These are phyloP conservation scores for Habropoda laboriosa DNA, from an alignment of 1,140 invertebrate genomes.

Conservation along the genomic window DNA sequence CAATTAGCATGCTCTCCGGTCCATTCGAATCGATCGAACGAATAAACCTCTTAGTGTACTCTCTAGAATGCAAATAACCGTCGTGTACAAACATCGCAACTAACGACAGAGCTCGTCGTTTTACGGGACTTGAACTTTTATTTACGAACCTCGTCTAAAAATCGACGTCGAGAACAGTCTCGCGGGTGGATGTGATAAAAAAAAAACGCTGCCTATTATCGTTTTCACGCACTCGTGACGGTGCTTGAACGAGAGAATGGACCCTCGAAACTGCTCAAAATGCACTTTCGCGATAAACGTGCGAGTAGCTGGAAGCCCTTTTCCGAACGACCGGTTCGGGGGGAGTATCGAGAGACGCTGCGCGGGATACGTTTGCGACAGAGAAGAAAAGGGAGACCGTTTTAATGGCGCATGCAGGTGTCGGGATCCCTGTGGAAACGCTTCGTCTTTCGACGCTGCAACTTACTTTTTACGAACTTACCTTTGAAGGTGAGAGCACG, in stretches of 20 bases:
- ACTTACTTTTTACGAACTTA: no score
- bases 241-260: neutral
- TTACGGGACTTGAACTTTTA: neutral
- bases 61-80: neutral
- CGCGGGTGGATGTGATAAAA: neutral
- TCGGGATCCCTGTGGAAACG: slow-evolving; percentile 35
- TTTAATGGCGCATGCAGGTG: slow-evolving; percentile 60
- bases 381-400: slow-evolving; percentile 31
- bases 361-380: slow-evolving; percentile 34
- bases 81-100: neutral
- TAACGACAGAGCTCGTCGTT: neutral
- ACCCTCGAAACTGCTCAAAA: slow-evolving; percentile 21
- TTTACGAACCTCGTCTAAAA: neutral
- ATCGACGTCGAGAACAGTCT: neutral
- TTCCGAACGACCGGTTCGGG: neutral
- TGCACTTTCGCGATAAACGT: slow-evolving; percentile 22
- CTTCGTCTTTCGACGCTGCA: no score
- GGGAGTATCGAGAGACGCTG: slow-evolving; percentile 42
- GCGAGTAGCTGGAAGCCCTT: slow-evolving; percentile 21
- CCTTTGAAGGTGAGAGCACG: no score
- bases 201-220: slow-evolving; percentile 13
- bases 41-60: neutral
- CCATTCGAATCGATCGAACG: neutral
- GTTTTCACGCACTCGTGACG: neutral
- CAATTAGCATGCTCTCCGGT: neutral